phyloP scores from a whole-genome alignment of 2,113 vertebrate species.

The Eubucco bourcierii region DNA sequence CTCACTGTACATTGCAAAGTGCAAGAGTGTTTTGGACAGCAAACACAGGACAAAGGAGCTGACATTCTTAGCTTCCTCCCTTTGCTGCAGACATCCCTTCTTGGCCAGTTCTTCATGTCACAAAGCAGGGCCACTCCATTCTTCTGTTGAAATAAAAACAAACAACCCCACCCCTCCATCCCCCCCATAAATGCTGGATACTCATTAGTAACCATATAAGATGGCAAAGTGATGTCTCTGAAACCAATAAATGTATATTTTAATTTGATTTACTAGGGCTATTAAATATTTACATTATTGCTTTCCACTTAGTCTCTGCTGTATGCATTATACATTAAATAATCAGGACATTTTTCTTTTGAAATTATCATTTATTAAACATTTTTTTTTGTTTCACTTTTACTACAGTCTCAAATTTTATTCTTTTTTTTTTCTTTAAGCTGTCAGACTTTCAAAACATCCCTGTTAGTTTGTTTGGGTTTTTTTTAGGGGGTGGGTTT shows the following conservation, averaged over 20 bases:
- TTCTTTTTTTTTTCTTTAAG: neutral
- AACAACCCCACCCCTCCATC: neutral
- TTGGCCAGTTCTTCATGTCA: neutral
- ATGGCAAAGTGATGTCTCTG: neutral
- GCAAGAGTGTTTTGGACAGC: neutral
- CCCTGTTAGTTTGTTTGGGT: slow-evolving; percentile 17
- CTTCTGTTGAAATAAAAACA: neutral
- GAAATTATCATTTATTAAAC: neutral
- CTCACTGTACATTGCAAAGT: neutral
- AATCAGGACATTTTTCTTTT: neutral
- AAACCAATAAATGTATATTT: neutral
- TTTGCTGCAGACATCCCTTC: neutral
- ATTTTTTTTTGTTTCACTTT: neutral
- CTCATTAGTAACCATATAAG: neutral
- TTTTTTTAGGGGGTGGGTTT: no score
- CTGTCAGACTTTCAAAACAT: neutral
- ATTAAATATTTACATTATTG: slow-evolving; percentile 2
- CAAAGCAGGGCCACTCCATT: neutral
- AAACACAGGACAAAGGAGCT: neutral
- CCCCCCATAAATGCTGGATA: neutral
- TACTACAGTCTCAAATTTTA: neutral
- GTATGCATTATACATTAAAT: neutral
- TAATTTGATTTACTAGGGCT: neutral
- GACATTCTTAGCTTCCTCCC: neutral
- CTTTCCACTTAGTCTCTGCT: neutral